Base-by-base conservation (phyloP, 2,888 invertebrate genomes). In the Anthophora plumipes region DNA sequence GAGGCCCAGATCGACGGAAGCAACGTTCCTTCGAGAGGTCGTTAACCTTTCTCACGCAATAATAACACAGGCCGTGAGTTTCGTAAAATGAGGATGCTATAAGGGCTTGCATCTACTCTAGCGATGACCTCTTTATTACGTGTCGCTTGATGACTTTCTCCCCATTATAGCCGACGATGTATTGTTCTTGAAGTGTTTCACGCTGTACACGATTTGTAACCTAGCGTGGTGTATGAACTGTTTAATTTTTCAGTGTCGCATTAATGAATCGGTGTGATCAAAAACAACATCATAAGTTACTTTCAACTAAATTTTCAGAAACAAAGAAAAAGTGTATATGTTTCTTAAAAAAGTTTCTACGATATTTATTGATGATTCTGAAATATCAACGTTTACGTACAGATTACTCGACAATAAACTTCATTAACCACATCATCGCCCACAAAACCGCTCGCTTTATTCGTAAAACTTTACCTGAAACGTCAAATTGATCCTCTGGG, bases 51-150 rank as follows among this genome's bases (percentile, higher is more conserved):
- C 70, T n/a, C 54, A 22, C 57, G 64, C 46, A 52, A 71, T 70
- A 63, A 73, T 69, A 75, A 77, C 63, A 74, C 61, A n/a, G 66
- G 8, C 46, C 50, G 66, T 74, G 74, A 79, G 71, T 82, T 74
- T 43, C 57, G 39, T 61, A 43, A 80, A 80, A 80, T 78, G 70
- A 66, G 79, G 59, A 48, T 63, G 48, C 2, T 55, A 39, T 52
- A 68, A 66, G 74, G 57, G 66, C 63, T 41, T 46, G 50, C 57
- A 52, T 74, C 72, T 74, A 31, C 55, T 50, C n/a, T 17, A 43
- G 59, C 79, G 72, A 59, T 57, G 68, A 37, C 39, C 80, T 79
- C 79, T 84, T 86, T 84, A 84, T 84, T 84, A 78, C 84, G 67
- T 75, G 82, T 74, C 74, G 72, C 66, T n/a, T 75, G 67, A 75